Evolutionary conservation across 2,888 invertebrate genomes (phyloP).

Genomic region (Latrodectus hesperus): DNA sequence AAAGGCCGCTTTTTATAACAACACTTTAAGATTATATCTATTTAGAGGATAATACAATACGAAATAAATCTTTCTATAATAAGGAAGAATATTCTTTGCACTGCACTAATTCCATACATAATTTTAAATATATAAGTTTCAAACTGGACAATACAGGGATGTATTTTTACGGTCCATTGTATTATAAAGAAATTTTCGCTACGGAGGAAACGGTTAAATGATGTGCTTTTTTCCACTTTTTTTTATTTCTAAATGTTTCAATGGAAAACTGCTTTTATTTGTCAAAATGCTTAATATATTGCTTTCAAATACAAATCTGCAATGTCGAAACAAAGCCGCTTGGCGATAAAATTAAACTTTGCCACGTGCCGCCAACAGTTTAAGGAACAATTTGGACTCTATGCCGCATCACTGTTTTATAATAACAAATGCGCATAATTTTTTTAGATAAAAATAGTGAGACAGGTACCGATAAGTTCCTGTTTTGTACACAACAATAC

Average conservation of each 20-base stretch:
- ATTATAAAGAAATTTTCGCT: conserved; percentile 35
- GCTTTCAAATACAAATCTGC: background rate
- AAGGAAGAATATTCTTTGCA: background rate
- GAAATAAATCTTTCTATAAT: conserved; percentile 43
- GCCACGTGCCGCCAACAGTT: too few relatives aligned
- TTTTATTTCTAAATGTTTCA: too few relatives aligned
- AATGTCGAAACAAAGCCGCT: background rate
- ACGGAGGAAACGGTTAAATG: conserved; percentile 26
- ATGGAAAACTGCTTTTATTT: too few relatives aligned
- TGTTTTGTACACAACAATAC: too few relatives aligned
- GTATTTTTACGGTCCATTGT: conserved; percentile 60
- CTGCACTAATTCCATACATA: conserved; percentile 15
- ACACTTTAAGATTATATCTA: background rate
- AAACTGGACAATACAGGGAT: conserved; percentile 34
- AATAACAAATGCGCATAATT: too few relatives aligned
- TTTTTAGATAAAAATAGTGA: too few relatives aligned
- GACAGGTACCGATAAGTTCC: too few relatives aligned
- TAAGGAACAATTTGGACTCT: too few relatives aligned
- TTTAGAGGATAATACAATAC: conserved; percentile 35
- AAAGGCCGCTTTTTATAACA: background rate
- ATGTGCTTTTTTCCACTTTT: background rate
- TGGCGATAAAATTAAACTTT: too few relatives aligned
- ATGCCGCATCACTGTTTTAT: too few relatives aligned
- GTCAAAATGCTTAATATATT: too few relatives aligned
- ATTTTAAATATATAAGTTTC: conserved; percentile 40